phyloP scores from a whole-genome alignment of 2,797 vertebrate species.

The Myripristis murdjan region DNA sequence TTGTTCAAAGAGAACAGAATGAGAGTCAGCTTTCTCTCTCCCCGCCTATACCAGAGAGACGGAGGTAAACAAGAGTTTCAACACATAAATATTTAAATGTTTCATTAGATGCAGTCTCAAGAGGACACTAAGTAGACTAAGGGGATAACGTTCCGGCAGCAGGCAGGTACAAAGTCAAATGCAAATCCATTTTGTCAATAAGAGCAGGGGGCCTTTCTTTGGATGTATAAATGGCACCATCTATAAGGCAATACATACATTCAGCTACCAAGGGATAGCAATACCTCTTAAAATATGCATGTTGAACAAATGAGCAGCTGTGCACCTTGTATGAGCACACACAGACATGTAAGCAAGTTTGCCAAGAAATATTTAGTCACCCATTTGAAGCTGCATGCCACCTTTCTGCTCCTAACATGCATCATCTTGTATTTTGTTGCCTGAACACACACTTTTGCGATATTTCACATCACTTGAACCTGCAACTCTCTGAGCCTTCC shows the following conservation, averaged over 20 bases:
- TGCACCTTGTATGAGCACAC: constrained; percentile 1
- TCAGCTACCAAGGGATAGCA: constrained; percentile 11
- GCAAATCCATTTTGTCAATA: constrained; percentile 74
- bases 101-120: constrained; percentile 82
- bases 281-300: constrained; percentile 38
- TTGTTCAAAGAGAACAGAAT: constrained; percentile 50
- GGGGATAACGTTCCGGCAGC: constrained; percentile 62
- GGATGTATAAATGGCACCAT: constrained; percentile 10
- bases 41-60: constrained; percentile 48
- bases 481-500: neutral
- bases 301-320: constrained; percentile 19
- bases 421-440: too few species aligned
- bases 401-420: too few species aligned
- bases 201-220: constrained; percentile 50
- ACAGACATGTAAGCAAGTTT: neutral
- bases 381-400: neutral
- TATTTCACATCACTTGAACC: too few species aligned
- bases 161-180: constrained; percentile 77
- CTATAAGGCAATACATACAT: neutral
- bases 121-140: constrained; percentile 68
- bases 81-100: constrained; percentile 85
- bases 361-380: neutral
- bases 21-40: constrained; percentile 36
- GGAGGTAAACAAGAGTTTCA: constrained; percentile 77
- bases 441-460: too few species aligned